Evolutionary conservation across 2,113 vertebrate species (phyloP).

Genomic region (Phrynosoma blainvillii): DNA sequence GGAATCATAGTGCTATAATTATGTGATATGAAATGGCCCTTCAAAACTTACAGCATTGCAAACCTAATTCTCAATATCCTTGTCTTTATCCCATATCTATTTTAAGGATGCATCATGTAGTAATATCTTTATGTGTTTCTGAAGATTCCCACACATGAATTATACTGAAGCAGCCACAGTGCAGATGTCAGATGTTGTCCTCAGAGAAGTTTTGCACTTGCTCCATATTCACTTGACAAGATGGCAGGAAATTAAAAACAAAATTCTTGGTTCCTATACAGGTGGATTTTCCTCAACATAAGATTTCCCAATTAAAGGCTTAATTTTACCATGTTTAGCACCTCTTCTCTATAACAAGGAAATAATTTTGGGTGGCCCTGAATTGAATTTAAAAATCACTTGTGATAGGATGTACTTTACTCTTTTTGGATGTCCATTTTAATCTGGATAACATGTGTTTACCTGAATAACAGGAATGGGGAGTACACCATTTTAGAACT

Average conservation of each 20-base stretch:
- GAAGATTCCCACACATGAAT: background rate
- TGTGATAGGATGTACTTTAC: background rate
- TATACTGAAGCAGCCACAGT: background rate
- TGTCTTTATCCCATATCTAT: background rate
- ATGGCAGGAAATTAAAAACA: background rate
- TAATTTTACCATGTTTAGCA: background rate
- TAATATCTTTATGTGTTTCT: background rate
- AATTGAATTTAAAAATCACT: background rate
- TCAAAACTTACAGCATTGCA: no score
- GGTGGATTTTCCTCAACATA: background rate
- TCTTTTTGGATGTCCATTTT: background rate
- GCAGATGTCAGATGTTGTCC: no score
- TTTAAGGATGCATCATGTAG: background rate
- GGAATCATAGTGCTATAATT: no score
- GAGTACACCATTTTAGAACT: no score
- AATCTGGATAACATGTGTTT: background rate
- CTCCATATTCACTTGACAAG: background rate
- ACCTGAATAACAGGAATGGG: no score
- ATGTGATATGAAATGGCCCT: no score
- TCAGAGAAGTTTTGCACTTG: background rate
- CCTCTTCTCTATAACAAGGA: background rate
- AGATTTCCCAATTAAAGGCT: background rate
- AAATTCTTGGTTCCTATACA: background rate
- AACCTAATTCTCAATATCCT: no score
- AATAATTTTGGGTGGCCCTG: background rate